Base-by-base conservation (phyloP, 2,113 vertebrate species). In the Nothocercus nigrocapillus region DNA sequence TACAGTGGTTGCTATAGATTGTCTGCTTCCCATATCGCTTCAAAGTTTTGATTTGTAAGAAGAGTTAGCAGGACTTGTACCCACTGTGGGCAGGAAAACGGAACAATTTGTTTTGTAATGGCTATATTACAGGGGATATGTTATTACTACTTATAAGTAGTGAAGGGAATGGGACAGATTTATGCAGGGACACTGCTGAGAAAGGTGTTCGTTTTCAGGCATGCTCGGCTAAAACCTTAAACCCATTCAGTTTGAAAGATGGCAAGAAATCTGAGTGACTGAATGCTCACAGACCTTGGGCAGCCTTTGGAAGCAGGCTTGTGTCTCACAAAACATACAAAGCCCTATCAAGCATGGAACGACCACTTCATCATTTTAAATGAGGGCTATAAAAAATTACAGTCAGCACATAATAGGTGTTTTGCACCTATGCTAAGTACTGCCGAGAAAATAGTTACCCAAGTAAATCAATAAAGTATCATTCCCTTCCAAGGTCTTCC, bases 401-500 rank as follows among this genome's bases (percentile, higher is more conserved):
- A 94, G 85, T 95, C 93, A 67, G 45, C 76, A 89, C 51, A 79
- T 95, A 97, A 97, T 97, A 95, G 88, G 90, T 82, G 81, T 95
- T 85, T 92, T 92, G 89, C 88, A 94, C 95, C 93, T 94, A 93
- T 94, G 96, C 91, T 95, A 96, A 95, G 94, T 94, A 97, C 86
- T 81, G 76, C 87, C 90, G 94, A 95, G 92, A 94, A 97, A 97
- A 97, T 82, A 95, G 97, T 94, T 95, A 89, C 80, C 75, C 63
- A 90, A 96, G 96, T 94, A 95, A 94, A 97, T 96, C 96, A 98
- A 97, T 97, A 97, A 97, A 90, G 66, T 96, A 97, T 96, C 93
- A 94, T 90, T 96, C 83, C 74, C 58, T 92, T 77, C 56, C 92
- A 97, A 97, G 94, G 83, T 90, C 95, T 97, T 77, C 90, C 82